Percentiles rank a stretch among this genome's conserved stretches.
phyloP scores from a whole-genome alignment of 1,140 invertebrate genomes.

The Drosophila truncata region DNA sequence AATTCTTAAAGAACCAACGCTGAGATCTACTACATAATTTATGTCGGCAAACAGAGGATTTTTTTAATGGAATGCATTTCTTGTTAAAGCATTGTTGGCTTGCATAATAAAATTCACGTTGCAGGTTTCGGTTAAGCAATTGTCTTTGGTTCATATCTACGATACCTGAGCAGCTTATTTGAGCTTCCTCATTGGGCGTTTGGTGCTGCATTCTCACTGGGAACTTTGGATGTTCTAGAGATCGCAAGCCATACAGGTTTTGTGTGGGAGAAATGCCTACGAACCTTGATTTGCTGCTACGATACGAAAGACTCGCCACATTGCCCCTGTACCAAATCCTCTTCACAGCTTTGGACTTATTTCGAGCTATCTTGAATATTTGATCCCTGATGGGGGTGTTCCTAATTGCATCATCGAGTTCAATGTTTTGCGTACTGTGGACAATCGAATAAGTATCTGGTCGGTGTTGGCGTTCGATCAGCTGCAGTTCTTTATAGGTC shows the following conservation, averaged over 20 bases:
- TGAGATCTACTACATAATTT: not conserved
- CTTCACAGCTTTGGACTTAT: not conserved
- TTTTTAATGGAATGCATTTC: not conserved
- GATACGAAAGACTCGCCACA: not conserved
- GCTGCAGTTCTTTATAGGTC: not conserved
- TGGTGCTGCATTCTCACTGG: conserved; percentile 4
- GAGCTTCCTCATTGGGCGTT: not conserved
- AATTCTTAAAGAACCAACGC: not conserved
- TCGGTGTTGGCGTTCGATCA: not conserved
- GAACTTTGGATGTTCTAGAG: not conserved
- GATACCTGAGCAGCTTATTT: not conserved
- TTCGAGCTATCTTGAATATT: not conserved
- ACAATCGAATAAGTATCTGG: not conserved
- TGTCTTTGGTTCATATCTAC: not conserved
- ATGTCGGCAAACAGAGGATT: not conserved
- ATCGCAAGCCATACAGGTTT: not conserved
- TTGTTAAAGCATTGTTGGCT: not conserved
- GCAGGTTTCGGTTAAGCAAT: not conserved
- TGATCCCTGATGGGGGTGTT: conserved; percentile 1
- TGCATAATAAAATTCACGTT: not conserved
- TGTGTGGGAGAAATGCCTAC: not conserved
- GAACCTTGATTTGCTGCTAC: not conserved
- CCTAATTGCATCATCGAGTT: not conserved
- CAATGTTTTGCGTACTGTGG: not conserved
- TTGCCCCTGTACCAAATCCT: not conserved